phyloP scores from a whole-genome alignment of 2,113 vertebrate genomes.

The Pelvicachromis taeniatus region DNA sequence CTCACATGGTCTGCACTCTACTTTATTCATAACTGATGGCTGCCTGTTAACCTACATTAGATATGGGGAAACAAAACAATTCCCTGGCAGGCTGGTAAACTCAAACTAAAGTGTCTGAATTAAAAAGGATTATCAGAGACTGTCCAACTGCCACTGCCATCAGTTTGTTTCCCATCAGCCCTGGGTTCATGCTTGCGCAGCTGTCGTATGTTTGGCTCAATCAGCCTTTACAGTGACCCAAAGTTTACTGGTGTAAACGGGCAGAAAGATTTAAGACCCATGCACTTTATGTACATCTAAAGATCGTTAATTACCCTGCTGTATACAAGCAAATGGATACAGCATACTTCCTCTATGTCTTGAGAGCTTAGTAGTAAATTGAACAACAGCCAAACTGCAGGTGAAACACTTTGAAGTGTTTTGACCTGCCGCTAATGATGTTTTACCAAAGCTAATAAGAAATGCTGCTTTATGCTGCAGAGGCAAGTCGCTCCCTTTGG shows the following conservation, averaged over 20 bases:
- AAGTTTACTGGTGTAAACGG: neutral
- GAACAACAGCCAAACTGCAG: neutral
- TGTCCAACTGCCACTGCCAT: neutral
- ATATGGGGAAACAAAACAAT: neutral
- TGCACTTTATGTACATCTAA: neutral
- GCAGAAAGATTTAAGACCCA: neutral
- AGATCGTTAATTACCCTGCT: neutral
- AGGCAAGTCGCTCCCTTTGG: neutral
- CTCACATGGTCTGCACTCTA: neutral
- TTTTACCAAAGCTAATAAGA: neutral
- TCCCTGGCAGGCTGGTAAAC: constrained; percentile 15
- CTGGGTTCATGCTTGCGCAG: neutral
- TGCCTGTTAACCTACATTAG: constrained; percentile 28
- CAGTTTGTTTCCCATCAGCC: neutral
- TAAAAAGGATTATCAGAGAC: neutral
- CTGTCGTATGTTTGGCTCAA: neutral
- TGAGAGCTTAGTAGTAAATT: neutral
- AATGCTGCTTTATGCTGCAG: neutral
- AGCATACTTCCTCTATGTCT: neutral
- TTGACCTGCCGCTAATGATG: neutral
- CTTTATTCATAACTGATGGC: constrained; percentile 7
- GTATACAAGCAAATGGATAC: neutral
- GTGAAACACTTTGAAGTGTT: neutral
- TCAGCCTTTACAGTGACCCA: neutral
- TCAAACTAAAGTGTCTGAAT: neutral